Conservation (phyloP, 2,113 vertebrate species). For the Tiliqua scincoides region DNA sequence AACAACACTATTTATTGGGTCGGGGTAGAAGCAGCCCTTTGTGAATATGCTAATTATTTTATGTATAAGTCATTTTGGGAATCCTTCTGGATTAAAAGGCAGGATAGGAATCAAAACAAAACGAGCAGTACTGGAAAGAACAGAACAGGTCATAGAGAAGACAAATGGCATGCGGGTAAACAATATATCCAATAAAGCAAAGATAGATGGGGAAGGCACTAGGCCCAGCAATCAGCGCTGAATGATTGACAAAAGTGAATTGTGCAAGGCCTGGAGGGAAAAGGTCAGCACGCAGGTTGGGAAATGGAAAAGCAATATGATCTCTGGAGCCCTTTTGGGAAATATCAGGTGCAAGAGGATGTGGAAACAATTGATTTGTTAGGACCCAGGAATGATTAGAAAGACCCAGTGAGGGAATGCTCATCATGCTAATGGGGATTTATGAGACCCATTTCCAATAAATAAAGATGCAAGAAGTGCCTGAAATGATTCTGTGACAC, state of each 20-base stretch:
- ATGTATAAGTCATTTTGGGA: too few species aligned
- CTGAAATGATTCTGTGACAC: not conserved
- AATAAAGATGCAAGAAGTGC: not conserved
- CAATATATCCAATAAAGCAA: slow-evolving; percentile 30
- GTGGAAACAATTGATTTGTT: slow-evolving; percentile 63
- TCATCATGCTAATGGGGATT: slow-evolving; percentile 22
- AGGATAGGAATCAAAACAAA: not conserved
- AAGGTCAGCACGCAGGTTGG: slow-evolving; percentile 32
- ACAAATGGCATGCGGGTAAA: slow-evolving; percentile 6
- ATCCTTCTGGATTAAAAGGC: too few species aligned
- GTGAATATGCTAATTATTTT: not conserved
- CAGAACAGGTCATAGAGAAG: slow-evolving; percentile 1
- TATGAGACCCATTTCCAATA: slow-evolving; percentile 32
- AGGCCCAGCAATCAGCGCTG: slow-evolving; percentile 39
- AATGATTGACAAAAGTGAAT: slow-evolving; percentile 56
- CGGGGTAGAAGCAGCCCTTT: too few species aligned
- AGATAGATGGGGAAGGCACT: slow-evolving; percentile 37
- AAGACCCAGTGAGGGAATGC: slow-evolving; percentile 41
- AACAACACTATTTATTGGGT: too few species aligned
- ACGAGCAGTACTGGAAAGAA: slow-evolving; percentile 16
- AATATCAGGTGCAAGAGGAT: slow-evolving; percentile 31
- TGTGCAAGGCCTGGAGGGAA: slow-evolving; percentile 41
- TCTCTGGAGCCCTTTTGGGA: slow-evolving; percentile 56
- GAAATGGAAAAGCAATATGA: slow-evolving; percentile 50
- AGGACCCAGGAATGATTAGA: slow-evolving; percentile 27